These are phyloP conservation scores for Geodia barretti DNA, from an alignment of 37 sponge, comb jelly and placozoan species.

Conservation along the genomic window DNA sequence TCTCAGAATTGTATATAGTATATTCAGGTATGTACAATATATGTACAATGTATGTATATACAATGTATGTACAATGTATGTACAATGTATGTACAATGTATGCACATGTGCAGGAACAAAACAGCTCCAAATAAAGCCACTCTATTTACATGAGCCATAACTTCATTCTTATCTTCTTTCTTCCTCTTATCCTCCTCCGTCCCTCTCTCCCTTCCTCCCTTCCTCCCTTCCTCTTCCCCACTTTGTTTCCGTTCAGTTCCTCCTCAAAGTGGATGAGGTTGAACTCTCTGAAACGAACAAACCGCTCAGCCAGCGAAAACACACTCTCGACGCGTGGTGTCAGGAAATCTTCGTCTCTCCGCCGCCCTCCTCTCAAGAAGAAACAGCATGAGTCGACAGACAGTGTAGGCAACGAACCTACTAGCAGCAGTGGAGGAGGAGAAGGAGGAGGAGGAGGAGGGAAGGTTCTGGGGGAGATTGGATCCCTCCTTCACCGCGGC, in stretches of 20 bases:
- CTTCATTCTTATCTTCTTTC: too few relatives aligned
- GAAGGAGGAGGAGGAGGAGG: neutral
- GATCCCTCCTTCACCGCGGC: neutral
- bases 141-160: neutral
- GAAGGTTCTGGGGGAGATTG: neutral
- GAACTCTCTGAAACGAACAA: neutral
- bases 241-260: too few relatives aligned
- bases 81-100: too few relatives aligned
- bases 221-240: too few relatives aligned
- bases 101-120: too few relatives aligned
- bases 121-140: too few relatives aligned
- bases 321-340: neutral
- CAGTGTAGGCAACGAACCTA: too few relatives aligned
- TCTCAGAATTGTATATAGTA: neutral
- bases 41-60: too few relatives aligned
- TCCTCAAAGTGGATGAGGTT: too few relatives aligned
- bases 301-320: neutral
- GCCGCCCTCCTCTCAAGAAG: neutral
- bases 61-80: too few relatives aligned
- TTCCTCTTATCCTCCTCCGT: too few relatives aligned
- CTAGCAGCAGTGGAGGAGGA: neutral
- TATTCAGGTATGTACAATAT: neutral
- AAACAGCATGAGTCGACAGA: neutral
- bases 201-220: too few relatives aligned
- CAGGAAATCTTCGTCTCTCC: conserved; percentile 10